These are phyloP conservation scores for Brachyhypopomus occidentalis DNA, from an alignment of 2,113 vertebrate species.

Conservation along the genomic window DNA sequence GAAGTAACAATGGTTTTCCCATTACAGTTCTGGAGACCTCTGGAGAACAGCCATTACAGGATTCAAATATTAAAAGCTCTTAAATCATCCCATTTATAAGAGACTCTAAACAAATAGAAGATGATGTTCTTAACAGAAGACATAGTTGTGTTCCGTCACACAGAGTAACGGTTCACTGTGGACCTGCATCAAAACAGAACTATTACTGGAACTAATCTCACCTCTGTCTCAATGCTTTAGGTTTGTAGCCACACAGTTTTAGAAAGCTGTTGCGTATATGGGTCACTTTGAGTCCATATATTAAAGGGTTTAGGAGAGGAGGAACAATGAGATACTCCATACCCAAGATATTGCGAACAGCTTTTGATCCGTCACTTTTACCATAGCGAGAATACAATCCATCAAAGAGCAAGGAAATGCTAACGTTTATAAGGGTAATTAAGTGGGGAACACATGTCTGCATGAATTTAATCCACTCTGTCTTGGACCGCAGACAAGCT, in stretches of 20 bases:
- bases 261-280: neutral
- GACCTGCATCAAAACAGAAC: neutral
- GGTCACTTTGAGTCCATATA: constrained; percentile 40
- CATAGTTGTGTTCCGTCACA: no score
- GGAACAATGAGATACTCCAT: constrained; percentile 55
- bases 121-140: no score
- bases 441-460: constrained; percentile 51
- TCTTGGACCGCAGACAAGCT: neutral
- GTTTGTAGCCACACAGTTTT: neutral
- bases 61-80: no score
- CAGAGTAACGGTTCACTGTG: no score
- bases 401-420: constrained; percentile 64
- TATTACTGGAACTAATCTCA: neutral
- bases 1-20: no score
- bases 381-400: constrained; percentile 31
- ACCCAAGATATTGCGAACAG: constrained; percentile 48
- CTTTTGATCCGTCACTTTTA: neutral
- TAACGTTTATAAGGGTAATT: constrained; percentile 32
- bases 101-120: no score
- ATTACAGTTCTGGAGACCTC: no score
- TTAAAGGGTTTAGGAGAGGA: constrained; percentile 42
- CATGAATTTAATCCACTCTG: constrained; percentile 12
- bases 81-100: no score
- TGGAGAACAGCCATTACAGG: no score
- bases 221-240: neutral